These are phyloP conservation scores for Caenorhabditis panamensis DNA, from an alignment of 2,888 invertebrate species.

Conservation along the genomic window DNA sequence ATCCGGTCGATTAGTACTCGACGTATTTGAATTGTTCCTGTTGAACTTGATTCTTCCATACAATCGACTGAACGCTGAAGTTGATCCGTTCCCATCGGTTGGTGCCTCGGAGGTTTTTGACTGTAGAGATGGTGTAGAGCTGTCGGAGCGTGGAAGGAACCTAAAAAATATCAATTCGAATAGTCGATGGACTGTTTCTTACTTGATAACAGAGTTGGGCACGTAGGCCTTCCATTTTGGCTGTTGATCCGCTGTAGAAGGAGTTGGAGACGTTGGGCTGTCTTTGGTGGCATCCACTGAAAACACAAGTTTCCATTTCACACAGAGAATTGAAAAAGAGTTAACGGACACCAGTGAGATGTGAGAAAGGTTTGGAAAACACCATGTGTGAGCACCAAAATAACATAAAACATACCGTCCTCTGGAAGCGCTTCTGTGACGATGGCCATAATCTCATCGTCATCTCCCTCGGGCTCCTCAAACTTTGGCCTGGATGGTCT, in stretches of 20 bases:
- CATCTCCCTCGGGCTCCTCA: slow-evolving; percentile 45
- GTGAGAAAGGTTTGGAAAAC: too few relatives aligned
- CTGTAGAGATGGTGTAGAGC: slow-evolving; percentile 48
- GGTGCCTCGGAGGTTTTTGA: slow-evolving; percentile 43
- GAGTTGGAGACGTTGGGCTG: slow-evolving; percentile 19
- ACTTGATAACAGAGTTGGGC: slow-evolving; percentile 52
- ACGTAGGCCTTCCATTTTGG: slow-evolving; percentile 58
- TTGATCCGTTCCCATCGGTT: slow-evolving; percentile 24
- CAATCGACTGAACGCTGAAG: slow-evolving; percentile 46
- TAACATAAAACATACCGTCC: slow-evolving; percentile 12
- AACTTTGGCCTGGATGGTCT: slow-evolving; percentile 47
- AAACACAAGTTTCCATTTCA: background rate
- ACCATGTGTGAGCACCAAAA: background rate
- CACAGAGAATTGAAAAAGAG: background rate
- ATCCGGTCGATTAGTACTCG: slow-evolving; percentile 22
- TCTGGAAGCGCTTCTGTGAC: slow-evolving; percentile 20
- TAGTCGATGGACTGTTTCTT: background rate
- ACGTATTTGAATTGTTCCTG: slow-evolving; percentile 42
- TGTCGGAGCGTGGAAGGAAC: slow-evolving; percentile 39
- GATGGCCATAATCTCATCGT: slow-evolving; percentile 35
- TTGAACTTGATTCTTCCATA: slow-evolving; percentile 51
- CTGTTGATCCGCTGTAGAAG: background rate
- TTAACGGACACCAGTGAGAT: background rate
- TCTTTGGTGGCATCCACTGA: background rate
- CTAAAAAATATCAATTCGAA: background rate